Conservation (phyloP, 2,113 vertebrate species). For the Neolamprologus sp. region DNA sequence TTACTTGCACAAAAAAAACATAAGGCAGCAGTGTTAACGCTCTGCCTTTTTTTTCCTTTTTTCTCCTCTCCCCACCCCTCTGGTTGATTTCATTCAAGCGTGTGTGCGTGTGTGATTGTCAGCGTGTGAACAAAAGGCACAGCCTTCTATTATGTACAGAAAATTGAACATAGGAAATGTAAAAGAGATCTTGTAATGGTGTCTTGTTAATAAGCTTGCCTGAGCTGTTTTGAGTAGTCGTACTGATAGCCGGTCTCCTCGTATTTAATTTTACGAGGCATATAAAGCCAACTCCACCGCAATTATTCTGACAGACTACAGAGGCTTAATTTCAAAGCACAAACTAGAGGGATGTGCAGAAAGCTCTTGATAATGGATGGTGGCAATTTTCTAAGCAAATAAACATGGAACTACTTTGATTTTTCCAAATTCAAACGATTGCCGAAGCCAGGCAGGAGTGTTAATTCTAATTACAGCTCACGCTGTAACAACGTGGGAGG, state of each 20-base stretch:
- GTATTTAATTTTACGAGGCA: background rate
- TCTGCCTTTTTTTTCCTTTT: background rate
- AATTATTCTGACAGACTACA: background rate
- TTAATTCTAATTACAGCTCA: background rate
- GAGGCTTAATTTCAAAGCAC: constrained; percentile 15
- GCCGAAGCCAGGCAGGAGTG: background rate
- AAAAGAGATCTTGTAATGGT: constrained; percentile 1
- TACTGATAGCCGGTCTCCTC: background rate
- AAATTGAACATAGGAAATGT: background rate
- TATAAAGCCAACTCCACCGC: background rate
- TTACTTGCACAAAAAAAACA: background rate
- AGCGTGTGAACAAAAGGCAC: background rate
- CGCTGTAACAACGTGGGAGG: background rate
- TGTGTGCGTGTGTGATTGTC: constrained; percentile 15
- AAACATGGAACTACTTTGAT: background rate
- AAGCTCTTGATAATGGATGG: background rate
- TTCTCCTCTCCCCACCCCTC: background rate
- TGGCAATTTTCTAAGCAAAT: background rate
- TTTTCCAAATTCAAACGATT: background rate
- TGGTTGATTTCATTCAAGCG: constrained; percentile 3
- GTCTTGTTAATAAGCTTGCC: constrained; percentile 41
- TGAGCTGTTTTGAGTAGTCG: constrained; percentile 11
- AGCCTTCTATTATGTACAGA: constrained; percentile 39
- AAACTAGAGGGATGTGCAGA: background rate
- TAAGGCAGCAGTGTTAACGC: background rate